Percentiles rank a stretch among this genome's conserved stretches.
Evolutionary conservation across 2,113 vertebrate species (phyloP).

Genomic region (Odontophorus gujanensis): DNA sequence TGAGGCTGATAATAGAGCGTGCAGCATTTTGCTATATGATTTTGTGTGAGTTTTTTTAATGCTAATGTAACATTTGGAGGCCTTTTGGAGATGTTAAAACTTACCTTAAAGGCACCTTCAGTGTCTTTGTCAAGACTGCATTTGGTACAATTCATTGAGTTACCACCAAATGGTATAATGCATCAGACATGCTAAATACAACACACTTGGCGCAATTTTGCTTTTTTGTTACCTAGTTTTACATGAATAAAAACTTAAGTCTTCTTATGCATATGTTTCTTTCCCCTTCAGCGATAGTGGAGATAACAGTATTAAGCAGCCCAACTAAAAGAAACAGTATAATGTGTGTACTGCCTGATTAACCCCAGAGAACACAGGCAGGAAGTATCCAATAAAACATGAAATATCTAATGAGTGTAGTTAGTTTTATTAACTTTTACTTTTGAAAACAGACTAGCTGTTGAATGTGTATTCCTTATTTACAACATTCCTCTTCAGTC

Average conservation of each 20-base stretch:
- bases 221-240: neutral
- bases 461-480: neutral
- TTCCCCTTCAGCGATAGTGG: neutral
- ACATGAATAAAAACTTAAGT: neutral
- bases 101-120: neutral
- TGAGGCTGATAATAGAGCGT: neutral
- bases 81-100: neutral
- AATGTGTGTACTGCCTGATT: neutral
- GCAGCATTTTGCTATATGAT: neutral
- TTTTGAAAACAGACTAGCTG: neutral
- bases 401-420: neutral
- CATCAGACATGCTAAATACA: neutral
- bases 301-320: neutral
- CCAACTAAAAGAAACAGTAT: neutral
- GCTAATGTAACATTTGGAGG: neutral
- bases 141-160: neutral
- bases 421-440: neutral
- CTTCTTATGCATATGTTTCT: neutral
- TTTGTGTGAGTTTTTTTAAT: neutral
- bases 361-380: neutral
- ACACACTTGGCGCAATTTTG: fast-evolving
- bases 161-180: neutral
- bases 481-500: neutral
- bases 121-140: neutral
- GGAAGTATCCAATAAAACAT: too few relatives aligned